These are phyloP conservation scores for Calliopsis andreniformis DNA, from an alignment of 1,140 invertebrate genomes.

Conservation along the genomic window DNA sequence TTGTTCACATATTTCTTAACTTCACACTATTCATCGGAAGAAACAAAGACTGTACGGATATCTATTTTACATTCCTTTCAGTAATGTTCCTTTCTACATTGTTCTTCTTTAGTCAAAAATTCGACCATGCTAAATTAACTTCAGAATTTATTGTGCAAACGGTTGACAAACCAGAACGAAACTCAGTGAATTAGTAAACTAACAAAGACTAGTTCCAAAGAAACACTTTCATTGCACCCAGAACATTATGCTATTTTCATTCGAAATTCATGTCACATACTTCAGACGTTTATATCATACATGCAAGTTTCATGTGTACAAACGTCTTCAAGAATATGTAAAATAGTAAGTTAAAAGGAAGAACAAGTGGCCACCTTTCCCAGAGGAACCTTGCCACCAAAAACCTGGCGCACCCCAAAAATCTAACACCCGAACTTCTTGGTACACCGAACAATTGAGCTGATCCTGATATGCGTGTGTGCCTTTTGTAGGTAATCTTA, in stretches of 20 bases:
- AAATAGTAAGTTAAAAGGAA: constrained; percentile 14
- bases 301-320: not conserved
- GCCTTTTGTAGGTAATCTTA: constrained; percentile 94
- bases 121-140: not conserved
- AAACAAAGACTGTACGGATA: constrained; percentile 17
- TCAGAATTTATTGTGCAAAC: not conserved
- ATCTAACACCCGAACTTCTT: constrained; percentile 28
- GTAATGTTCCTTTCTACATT: constrained; percentile 6
- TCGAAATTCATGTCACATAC: not conserved
- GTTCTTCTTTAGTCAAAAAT: constrained; percentile 17
- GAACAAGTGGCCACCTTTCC: constrained; percentile 8
- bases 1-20: not conserved
- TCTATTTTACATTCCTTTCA: constrained; percentile 3
- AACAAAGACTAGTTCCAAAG: not conserved
- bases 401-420: not conserved
- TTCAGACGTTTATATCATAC: not conserved
- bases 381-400: not conserved
- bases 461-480: constrained; percentile 73
- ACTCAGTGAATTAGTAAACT: not conserved
- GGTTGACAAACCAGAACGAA: not conserved
- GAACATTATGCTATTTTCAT: not conserved
- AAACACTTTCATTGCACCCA: not conserved
- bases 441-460: constrained; percentile 41
- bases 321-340: not conserved
- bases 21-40: not conserved